phyloP scores from a whole-genome alignment of 2,113 vertebrate genomes.

The Mustelus asterias region DNA sequence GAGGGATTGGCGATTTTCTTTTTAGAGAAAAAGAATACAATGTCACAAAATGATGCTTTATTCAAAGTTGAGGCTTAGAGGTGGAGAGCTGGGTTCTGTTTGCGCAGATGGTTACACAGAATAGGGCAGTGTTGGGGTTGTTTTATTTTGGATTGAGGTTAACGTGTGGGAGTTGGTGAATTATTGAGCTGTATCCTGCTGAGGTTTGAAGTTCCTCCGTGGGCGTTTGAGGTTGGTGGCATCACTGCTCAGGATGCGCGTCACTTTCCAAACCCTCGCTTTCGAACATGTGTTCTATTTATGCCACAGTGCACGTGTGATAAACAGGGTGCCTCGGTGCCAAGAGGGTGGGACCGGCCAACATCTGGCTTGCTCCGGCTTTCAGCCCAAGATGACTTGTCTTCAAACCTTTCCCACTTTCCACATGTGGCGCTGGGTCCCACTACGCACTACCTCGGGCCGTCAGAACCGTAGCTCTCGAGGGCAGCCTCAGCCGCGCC shows the following conservation, averaged over 20 bases:
- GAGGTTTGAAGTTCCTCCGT: neutral
- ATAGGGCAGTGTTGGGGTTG: neutral
- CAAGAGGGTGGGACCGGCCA: too few species aligned
- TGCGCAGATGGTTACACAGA: neutral
- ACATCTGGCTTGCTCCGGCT: neutral
- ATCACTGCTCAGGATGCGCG: neutral
- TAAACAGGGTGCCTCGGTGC: neutral
- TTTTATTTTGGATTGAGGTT: neutral
- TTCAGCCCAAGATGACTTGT: neutral
- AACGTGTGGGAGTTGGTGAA: neutral
- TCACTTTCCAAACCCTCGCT: neutral
- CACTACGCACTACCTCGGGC: too few species aligned
- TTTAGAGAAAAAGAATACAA: neutral
- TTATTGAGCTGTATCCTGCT: neutral
- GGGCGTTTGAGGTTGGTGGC: neutral
- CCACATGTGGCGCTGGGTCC: too few species aligned
- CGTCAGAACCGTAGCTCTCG: too few species aligned
- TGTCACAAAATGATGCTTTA: neutral
- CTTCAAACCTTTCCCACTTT: neutral
- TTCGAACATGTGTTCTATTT: neutral
- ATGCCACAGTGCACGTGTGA: neutral
- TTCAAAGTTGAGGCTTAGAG: neutral
- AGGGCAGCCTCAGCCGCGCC: neutral
- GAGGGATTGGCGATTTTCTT: neutral
- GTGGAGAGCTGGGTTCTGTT: neutral